Percentiles rank a stretch among this genome's conserved stretches.
Evolutionary conservation across 2,888 invertebrate genomes (phyloP).

Genomic region (Eupithecia vulgata): DNA sequence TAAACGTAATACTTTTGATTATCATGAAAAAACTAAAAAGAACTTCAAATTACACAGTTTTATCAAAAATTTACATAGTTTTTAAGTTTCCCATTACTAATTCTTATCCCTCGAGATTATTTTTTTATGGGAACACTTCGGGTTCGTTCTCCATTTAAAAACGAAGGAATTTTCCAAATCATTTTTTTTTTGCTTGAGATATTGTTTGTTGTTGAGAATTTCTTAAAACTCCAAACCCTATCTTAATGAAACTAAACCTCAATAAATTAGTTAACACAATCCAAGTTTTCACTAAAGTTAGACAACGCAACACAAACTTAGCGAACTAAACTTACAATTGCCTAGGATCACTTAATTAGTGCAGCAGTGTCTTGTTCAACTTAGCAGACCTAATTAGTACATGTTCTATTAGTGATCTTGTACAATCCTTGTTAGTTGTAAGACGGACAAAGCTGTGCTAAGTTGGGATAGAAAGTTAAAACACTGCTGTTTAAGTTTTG

Average conservation of each 20-base stretch:
- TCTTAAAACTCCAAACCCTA: background rate
- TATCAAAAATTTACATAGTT: no score
- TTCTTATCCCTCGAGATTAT: no score
- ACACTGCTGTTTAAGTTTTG: no score
- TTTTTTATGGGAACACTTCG: no score
- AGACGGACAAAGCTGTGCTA: background rate
- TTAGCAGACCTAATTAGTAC: constrained; percentile 72
- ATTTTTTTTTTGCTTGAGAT: no score
- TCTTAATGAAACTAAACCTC: background rate
- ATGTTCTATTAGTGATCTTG: constrained; percentile 14
- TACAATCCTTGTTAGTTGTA: background rate
- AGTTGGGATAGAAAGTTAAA: background rate
- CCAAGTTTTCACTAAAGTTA: constrained; percentile 43
- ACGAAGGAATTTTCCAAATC: no score
- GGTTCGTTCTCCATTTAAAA: no score
- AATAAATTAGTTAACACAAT: constrained; percentile 19
- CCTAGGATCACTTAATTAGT: constrained; percentile 45
- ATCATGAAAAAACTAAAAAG: no score
- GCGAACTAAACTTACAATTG: constrained; percentile 23
- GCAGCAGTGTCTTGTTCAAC: constrained; percentile 61
- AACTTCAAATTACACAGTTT: no score
- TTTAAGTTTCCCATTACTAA: no score
- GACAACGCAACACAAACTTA: constrained; percentile 58
- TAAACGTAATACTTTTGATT: no score
- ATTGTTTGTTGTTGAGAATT: no score